Evolutionary conservation across 1,140 invertebrate genomes (phyloP), one percentile per base, ranked within the genome.

Genomic region (Phymorhynchus buccinoides): DNA sequence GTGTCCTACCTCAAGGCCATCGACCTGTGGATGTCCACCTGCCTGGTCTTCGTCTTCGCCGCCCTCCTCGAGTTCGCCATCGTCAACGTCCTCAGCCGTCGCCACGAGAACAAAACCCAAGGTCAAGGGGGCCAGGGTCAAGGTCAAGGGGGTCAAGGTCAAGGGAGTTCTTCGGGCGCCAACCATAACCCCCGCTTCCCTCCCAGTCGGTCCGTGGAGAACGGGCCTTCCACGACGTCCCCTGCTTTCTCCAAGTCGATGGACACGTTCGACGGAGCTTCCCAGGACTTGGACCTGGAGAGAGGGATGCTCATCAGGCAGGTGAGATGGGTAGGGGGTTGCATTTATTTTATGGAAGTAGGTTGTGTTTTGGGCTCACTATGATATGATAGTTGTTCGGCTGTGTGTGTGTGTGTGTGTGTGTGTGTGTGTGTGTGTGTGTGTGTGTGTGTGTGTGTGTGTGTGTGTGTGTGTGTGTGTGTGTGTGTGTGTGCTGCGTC

Each of bases 1-100:
- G 90, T 92, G 32, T 92, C 91, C 48, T 93, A 90, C 85, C 89
- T 88, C n/a, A 89, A 91, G 68, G 89, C 89, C 44, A 90, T 90
- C n/a, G 90, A 91, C 73, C 87, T 91, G 18, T 90, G 89, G 89
- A 90, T 89, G 84, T 89, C 88, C 3, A 83, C 86, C 9, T 88
- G 89, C 52, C 85, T 90, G 35, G 83, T 90, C 35, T 91, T 91
- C 78, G 88, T 90, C 32, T 90, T 89, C 68, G 86, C 85, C 32
- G 86, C 88, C 18, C 84, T 90, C 39, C 83, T 90, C 18, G 90
- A 90, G 85, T 90, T 88, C 52, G 88, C 88, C n/a, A 80, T 90
- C 27, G 88, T 89, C 85, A 89, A 90, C 85, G 87, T 89, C 12
- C 48, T 90, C 6, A 88, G 86, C 39, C 66, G 87, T 1, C 80